Evolutionary conservation across 1,140 invertebrate species (phyloP).

Genomic region (Cecropterus lyciades): DNA sequence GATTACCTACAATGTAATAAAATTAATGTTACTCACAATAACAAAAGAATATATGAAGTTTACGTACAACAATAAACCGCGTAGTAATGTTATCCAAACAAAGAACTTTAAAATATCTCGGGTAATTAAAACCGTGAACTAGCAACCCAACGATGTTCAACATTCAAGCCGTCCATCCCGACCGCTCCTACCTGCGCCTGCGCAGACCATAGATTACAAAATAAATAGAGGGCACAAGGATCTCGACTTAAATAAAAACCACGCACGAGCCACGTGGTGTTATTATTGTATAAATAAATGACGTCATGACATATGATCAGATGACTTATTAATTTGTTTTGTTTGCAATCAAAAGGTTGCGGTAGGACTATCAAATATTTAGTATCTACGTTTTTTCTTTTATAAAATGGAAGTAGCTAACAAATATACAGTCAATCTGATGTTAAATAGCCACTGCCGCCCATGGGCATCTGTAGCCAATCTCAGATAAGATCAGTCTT

Average conservation of each 20-base stretch:
- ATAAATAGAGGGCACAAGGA: constrained; percentile 40
- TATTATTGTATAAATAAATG: constrained; percentile 40
- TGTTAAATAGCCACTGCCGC: too few species aligned
- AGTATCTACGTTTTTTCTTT: too few species aligned
- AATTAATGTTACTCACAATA: background rate
- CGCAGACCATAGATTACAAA: constrained; percentile 52
- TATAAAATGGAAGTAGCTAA: too few species aligned
- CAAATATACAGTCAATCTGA: too few species aligned
- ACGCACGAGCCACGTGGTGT: constrained; percentile 50
- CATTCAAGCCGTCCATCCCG: constrained; percentile 71
- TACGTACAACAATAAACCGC: background rate
- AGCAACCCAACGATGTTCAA: constrained; percentile 61
- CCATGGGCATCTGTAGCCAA: too few species aligned
- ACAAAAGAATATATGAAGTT: background rate
- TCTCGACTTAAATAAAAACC: constrained; percentile 29
- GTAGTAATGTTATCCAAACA: background rate
- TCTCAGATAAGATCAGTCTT: too few species aligned
- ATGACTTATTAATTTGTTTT: constrained; percentile 13
- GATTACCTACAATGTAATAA: background rate
- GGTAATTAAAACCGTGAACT: constrained; percentile 21
- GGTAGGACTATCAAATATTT: background rate
- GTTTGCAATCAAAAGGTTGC: constrained; percentile 1
- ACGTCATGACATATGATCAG: constrained; percentile 41
- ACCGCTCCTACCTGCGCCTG: constrained; percentile 58
- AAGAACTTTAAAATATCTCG: background rate